Evolutionary conservation across 2,113 vertebrate species (phyloP).

Genomic region (Empidonax traillii): DNA sequence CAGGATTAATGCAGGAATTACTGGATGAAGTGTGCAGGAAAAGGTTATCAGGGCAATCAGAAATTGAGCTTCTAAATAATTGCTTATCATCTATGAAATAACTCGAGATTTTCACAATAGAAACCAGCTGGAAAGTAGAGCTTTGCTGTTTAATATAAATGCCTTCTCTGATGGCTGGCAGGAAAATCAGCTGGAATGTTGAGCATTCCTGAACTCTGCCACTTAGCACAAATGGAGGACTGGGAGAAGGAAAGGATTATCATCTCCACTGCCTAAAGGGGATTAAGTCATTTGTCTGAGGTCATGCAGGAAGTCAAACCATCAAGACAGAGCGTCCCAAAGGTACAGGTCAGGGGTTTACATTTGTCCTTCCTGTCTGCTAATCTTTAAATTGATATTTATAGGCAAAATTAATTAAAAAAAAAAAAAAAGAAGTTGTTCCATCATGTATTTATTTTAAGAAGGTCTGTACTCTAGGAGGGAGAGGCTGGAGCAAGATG

Average conservation of each 20-base stretch:
- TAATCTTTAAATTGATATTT: not conserved
- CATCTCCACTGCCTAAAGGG: not conserved
- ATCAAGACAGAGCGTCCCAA: not conserved
- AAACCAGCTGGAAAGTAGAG: not conserved
- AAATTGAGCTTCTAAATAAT: not conserved
- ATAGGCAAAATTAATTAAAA: not conserved
- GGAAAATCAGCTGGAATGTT: not conserved
- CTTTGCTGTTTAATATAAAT: not conserved
- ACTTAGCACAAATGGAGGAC: not conserved
- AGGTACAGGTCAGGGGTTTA: not conserved
- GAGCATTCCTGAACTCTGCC: not conserved
- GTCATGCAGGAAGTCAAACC: not conserved
- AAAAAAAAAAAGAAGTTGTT: not conserved
- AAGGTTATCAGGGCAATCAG: not conserved
- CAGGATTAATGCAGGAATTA: not conserved
- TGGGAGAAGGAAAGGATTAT: not conserved
- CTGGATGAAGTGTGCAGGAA: not conserved
- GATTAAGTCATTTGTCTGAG: not conserved
- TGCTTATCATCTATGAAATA: not conserved
- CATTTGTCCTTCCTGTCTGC: not conserved
- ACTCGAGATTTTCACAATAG: not conserved
- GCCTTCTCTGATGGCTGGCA: not conserved
- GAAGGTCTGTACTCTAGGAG: not conserved
- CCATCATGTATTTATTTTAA: not conserved
- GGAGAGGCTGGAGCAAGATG: not conserved